Conservation (phyloP, 2,888 invertebrate species). For the Phorcus lineatus region DNA sequence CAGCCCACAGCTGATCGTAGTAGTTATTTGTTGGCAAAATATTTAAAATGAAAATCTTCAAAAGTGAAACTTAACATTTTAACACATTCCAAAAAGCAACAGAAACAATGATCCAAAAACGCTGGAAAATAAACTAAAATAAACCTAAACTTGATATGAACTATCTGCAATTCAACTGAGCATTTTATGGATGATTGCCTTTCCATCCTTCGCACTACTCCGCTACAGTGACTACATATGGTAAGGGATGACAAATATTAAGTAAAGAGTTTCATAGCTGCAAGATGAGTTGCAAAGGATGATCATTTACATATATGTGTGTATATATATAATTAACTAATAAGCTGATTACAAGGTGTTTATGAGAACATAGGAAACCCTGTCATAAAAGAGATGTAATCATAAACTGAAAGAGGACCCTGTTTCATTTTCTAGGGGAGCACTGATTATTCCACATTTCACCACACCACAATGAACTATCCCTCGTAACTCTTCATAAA, state of each 20-base stretch:
- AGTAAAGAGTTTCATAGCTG: neutral
- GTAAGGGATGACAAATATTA: no score
- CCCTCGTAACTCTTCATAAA: slow-evolving; percentile 4
- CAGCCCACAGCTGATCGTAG: slow-evolving; percentile 1
- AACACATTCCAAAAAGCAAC: neutral
- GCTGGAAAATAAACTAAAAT: slow-evolving; percentile 11
- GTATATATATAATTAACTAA: neutral
- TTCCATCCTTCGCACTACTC: neutral
- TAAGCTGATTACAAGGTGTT: slow-evolving; percentile 14
- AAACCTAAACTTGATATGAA: slow-evolving; percentile 16
- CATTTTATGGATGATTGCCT: neutral
- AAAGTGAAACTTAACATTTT: neutral
- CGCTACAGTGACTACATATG: neutral
- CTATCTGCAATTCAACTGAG: slow-evolving; percentile 10
- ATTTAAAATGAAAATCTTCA: neutral
- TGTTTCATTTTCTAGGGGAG: slow-evolving; percentile 19
- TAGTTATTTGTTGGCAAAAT: slow-evolving; percentile 16
- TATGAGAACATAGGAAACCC: slow-evolving; percentile 17
- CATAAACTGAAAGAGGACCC: neutral
- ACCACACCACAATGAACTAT: slow-evolving; percentile 25
- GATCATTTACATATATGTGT: neutral
- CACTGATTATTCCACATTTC: slow-evolving; percentile 22
- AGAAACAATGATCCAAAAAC: slow-evolving; percentile 3
- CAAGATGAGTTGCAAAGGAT: neutral
- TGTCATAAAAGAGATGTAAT: neutral